Percentiles rank a stretch among this genome's conserved stretches.
Conservation (phyloP, 2,113 vertebrate species). For the Protobothrops flavoviridis region DNA sequence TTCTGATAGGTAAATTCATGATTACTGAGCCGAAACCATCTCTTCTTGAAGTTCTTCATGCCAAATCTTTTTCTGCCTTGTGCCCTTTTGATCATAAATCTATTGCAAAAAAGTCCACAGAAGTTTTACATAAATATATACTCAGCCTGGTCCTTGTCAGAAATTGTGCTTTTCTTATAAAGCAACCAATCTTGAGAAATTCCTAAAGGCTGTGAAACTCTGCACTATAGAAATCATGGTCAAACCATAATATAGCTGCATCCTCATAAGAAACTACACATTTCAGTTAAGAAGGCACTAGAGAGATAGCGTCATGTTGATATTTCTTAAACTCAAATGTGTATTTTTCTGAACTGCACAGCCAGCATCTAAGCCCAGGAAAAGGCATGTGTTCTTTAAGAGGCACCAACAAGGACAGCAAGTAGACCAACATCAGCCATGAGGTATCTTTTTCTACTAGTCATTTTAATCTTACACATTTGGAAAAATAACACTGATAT, state of each 20-base stretch:
- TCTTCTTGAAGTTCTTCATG: constrained; percentile 98
- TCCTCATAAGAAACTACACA: not conserved
- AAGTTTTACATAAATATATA: not conserved
- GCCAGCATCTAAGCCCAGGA: not conserved
- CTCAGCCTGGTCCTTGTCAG: not conserved
- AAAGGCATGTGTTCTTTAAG: not conserved
- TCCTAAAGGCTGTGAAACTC: not conserved
- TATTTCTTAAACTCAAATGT: not conserved
- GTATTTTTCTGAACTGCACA: not conserved
- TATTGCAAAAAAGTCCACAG: constrained; percentile 50
- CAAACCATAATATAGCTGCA: not conserved
- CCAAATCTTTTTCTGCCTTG: constrained; percentile 96
- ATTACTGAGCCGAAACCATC: constrained; percentile 97
- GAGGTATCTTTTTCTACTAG: not conserved
- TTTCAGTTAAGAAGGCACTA: not conserved
- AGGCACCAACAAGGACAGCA: not conserved
- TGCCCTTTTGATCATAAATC: constrained; percentile 97
- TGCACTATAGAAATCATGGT: not conserved
- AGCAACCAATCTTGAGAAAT: not conserved
- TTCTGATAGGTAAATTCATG: constrained; percentile 98
- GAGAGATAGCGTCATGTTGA: not conserved
- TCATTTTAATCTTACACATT: not conserved
- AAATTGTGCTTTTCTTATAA: not conserved
- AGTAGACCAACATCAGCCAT: not conserved
- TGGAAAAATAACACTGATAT: not conserved